Evolutionary conservation across 2,113 vertebrate species (phyloP).

Genomic region (Cavia porcellus): DNA sequence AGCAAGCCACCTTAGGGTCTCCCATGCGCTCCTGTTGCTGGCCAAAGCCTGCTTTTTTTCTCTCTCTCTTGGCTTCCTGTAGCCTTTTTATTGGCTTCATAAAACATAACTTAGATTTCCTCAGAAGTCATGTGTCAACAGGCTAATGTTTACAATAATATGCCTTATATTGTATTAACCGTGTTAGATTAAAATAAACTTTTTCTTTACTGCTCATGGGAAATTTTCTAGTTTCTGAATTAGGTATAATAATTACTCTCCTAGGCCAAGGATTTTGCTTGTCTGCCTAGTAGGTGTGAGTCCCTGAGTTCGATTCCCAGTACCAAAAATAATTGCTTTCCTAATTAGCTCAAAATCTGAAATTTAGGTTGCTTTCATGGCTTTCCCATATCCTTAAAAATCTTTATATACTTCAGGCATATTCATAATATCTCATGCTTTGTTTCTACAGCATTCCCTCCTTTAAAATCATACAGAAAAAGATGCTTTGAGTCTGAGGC

Average conservation of each 20-base stretch:
- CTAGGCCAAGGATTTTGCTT: neutral
- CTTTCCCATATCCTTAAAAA: neutral
- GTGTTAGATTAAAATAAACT: neutral
- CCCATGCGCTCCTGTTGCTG: neutral
- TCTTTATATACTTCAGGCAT: neutral
- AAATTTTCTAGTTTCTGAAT: constrained; percentile 22
- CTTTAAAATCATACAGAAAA: neutral
- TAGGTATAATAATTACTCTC: neutral
- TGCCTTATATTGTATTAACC: neutral
- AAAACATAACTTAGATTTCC: constrained; percentile 55
- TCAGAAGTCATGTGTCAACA: neutral
- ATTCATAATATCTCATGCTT: neutral
- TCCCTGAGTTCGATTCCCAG: too few relatives aligned
- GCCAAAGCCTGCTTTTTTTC: neutral
- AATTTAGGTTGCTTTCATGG: neutral
- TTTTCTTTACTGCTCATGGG: neutral
- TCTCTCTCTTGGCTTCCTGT: neutral
- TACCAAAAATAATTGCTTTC: neutral
- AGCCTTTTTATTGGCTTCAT: constrained; percentile 17
- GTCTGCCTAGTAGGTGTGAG: too few relatives aligned
- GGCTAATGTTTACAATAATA: constrained; percentile 1
- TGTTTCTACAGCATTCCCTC: neutral
- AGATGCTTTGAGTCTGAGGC: neutral
- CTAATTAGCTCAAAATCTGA: constrained; percentile 13
- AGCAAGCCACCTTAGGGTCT: neutral